Conservation (phyloP, 2,797 vertebrate genomes). For the Sphenopsis melanotis region DNA sequence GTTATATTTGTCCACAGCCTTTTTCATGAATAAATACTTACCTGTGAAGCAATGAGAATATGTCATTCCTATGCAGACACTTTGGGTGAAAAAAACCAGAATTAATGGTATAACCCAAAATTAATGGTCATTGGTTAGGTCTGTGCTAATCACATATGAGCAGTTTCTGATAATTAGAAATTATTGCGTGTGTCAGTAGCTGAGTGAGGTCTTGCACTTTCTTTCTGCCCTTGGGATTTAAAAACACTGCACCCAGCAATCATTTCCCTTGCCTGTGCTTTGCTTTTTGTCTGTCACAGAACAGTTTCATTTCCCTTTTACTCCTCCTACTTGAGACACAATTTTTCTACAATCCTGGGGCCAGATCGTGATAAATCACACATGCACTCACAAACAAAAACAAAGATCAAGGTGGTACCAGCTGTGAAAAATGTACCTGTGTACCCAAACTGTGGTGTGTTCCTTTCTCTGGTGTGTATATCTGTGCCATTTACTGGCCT, state of each 20-base stretch:
- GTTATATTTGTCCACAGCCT: background rate
- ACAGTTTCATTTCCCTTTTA: background rate
- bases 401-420: background rate
- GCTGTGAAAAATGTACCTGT: background rate
- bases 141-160: constrained; percentile 18
- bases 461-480: background rate
- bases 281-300: background rate
- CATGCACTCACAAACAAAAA: background rate
- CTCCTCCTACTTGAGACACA: background rate
- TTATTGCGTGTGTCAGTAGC: constrained; percentile 25
- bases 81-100: background rate
- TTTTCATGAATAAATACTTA: background rate
- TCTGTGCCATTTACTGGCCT: background rate
- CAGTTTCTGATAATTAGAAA: constrained; percentile 51
- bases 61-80: background rate
- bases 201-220: constrained; percentile 7
- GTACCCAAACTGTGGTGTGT: too few relatives aligned
- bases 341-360: background rate
- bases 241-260: background rate
- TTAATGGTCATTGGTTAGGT: background rate
- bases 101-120: constrained; percentile 5
- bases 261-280: background rate
- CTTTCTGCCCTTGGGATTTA: background rate
- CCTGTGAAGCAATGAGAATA: background rate
- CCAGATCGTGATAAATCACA: background rate